These are phyloP conservation scores for Drosophila nigromelanica DNA, from an alignment of 1,140 invertebrate species.

Conservation along the genomic window DNA sequence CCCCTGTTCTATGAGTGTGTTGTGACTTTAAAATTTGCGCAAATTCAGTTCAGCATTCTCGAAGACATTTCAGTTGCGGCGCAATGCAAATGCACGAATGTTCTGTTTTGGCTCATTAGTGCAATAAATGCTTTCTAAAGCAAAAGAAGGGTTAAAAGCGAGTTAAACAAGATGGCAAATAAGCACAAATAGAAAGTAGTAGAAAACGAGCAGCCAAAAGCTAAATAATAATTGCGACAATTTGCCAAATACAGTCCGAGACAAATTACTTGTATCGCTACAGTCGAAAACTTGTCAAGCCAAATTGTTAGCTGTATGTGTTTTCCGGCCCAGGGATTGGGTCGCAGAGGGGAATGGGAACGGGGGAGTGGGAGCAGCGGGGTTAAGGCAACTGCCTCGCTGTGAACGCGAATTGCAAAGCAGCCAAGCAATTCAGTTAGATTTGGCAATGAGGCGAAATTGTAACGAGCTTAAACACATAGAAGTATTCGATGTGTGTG, in stretches of 20 bases:
- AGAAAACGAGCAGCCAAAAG: conserved; percentile 35
- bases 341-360: too few species aligned
- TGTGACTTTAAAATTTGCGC: conserved; percentile 49
- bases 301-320: conserved; percentile 56
- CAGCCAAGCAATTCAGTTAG: conserved; percentile 36
- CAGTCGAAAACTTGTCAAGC: conserved; percentile 65
- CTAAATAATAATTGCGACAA: conserved; percentile 76
- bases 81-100: conserved; percentile 42
- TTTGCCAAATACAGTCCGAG: conserved; percentile 55
- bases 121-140: conserved; percentile 1
- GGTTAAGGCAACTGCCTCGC: background rate
- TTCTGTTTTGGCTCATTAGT: conserved; percentile 62
- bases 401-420: conserved; percentile 7
- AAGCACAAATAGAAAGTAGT: too few species aligned
- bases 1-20: background rate
- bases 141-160: background rate
- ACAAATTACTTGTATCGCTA: conserved; percentile 68
- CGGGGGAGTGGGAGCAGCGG: background rate
- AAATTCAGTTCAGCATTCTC: conserved; percentile 46
- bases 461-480: conserved; percentile 65
- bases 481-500: conserved; percentile 8
- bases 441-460: conserved; percentile 66
- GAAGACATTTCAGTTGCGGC: conserved; percentile 29
- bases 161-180: too few species aligned
- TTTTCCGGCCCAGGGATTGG: conserved; percentile 12